These are phyloP conservation scores for Tinea semifulvella DNA, from an alignment of 2,888 invertebrate genomes.

Conservation along the genomic window DNA sequence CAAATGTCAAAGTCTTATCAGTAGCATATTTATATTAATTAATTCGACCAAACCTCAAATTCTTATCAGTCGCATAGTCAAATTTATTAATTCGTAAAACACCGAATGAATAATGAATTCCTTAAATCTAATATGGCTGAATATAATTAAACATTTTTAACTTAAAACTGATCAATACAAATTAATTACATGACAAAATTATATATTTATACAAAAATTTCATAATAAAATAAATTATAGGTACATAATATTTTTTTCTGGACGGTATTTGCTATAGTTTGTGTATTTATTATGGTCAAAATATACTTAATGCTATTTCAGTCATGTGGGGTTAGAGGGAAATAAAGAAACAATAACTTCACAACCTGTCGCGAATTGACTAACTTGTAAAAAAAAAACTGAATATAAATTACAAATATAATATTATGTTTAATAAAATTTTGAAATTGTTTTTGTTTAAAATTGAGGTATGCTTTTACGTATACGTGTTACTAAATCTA, in stretches of 20 bases:
- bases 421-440: constrained; percentile 16
- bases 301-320: constrained; percentile 11
- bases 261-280: constrained; percentile 53
- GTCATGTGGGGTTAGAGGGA: constrained; percentile 18
- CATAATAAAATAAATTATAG: constrained; percentile 36
- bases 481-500: constrained; percentile 62
- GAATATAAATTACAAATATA: constrained; percentile 15
- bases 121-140: constrained; percentile 54
- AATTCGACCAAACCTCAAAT: too few relatives aligned
- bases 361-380: constrained; percentile 44
- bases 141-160: background rate
- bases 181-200: constrained; percentile 39
- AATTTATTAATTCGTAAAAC: too few relatives aligned
- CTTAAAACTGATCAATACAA: constrained; percentile 21
- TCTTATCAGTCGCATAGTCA: too few relatives aligned
- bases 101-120: background rate
- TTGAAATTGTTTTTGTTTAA: constrained; percentile 19
- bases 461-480: constrained; percentile 47
- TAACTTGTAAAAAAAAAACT: constrained; percentile 18
- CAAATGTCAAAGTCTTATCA: too few relatives aligned
- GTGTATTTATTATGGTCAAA: constrained; percentile 17
- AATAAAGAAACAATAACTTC: constrained; percentile 30
- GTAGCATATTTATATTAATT: too few relatives aligned
- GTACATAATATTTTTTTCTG: constrained; percentile 54
- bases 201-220: constrained; percentile 22